Evolutionary conservation across 2,888 invertebrate species (phyloP), one percentile per base, ranked within the genome.

Genomic region (Cryptus viduatorius): DNA sequence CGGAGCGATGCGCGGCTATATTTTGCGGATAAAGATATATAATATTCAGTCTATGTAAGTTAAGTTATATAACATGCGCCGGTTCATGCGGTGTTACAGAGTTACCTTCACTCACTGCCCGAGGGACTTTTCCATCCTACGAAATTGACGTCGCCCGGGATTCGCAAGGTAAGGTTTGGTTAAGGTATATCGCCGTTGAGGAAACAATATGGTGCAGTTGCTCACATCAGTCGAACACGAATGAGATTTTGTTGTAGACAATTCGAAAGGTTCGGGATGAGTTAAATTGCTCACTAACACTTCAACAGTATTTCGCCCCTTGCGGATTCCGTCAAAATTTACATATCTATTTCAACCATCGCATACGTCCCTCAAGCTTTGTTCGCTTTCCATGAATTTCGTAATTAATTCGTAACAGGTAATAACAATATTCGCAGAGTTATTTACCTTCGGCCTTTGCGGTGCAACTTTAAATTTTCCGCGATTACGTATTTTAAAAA

Each of bases 101-200:
- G 37, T 80, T 80, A 73, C 73, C 59, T 80, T 67, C 67, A 67
- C 73, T 14, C 80, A 75, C 56, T 37, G 19, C 46, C 42, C 46
- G 37, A 37, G 19, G 67, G 71, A 69, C 69, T 79, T 56, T 67
- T 46, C 65, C 65, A 31, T 80, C n/a, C 67, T 80, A 80, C 75
- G 80, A 80, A 80, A 80, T 80, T 80, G 80, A 80, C 73, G 73
- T 73, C 80, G 73, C 67, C 73, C 48, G 67, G 73, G 80, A 46
- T 73, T 67, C 59, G 56, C 37, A 19, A 59, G 73, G 73, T 37
- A 37, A 37, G 37, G 37, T 7, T 37, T 7, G 37, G 37, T 37
- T 37, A 37, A 4, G 4, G 4, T 37, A 37, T 37, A 37, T 37
- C 37, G 7, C 7, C 37, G 8, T 37, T 37, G 37, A 4, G 4